A percentile compares a stretch with the other conserved stretches of the same genome.
phyloP scores from a whole-genome alignment of 2,797 vertebrate species.

The Dendrocincla tyrannina region DNA sequence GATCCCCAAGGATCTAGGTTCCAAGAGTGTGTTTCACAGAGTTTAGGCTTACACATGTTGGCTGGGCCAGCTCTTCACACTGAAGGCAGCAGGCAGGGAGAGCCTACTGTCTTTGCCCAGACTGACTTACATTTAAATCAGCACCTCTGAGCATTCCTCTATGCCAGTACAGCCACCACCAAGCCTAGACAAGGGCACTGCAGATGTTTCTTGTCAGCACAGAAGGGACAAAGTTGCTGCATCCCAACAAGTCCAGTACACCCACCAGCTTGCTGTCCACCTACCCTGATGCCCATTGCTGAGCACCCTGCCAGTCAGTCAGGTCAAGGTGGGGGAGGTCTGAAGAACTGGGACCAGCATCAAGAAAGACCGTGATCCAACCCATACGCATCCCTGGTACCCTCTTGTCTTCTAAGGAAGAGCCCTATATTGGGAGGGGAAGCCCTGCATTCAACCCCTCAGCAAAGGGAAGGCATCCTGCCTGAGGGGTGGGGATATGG shows the following conservation, averaged over 20 bases:
- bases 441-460: neutral
- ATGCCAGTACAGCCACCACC: neutral
- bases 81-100: neutral
- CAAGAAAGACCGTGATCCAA: neutral
- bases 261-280: neutral
- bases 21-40: neutral
- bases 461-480: neutral
- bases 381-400: neutral
- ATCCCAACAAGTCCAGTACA: neutral
- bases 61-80: neutral
- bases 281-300: neutral
- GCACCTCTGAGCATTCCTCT: neutral
- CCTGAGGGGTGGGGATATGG: neutral
- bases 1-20: neutral
- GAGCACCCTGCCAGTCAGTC: neutral
- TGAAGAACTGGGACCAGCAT: neutral
- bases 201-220: neutral
- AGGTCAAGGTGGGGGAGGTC: neutral
- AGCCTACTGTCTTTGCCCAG: neutral
- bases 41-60: neutral
- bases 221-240: neutral
- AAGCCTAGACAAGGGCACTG: accelerated
- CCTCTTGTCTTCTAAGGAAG: neutral
- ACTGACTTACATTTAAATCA: no score
- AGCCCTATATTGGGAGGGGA: accelerated